Percentiles rank a stretch among this genome's conserved stretches.
phyloP scores from a whole-genome alignment of 1,140 invertebrate genomes.

The Coptotermes formosanus region DNA sequence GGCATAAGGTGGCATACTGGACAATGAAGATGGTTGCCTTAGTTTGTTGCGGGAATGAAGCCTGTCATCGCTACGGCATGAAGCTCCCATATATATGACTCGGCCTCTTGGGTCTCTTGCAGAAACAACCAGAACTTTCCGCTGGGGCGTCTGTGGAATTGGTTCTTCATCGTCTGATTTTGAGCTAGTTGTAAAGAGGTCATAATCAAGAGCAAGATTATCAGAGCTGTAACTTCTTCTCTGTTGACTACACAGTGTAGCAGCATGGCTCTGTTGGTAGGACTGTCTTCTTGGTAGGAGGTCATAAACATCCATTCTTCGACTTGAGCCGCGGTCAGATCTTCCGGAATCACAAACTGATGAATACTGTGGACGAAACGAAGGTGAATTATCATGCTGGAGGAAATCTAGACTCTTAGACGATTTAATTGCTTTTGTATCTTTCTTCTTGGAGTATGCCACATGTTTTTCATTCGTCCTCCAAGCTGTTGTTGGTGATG shows the following conservation, averaged over 20 bases:
- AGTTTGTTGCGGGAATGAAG: neutral
- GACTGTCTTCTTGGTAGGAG: neutral
- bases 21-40: neutral
- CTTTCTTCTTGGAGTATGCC: constrained; percentile 1
- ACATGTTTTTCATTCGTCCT: constrained; percentile 40
- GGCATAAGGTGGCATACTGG: neutral
- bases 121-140: constrained; percentile 54
- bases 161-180: neutral
- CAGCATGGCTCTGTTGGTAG: neutral
- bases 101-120: constrained; percentile 55
- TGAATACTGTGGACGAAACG: neutral
- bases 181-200: constrained; percentile 51
- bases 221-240: constrained; percentile 51
- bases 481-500: constrained; percentile 37
- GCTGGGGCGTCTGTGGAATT: neutral
- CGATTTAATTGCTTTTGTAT: constrained; percentile 38
- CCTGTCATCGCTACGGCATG: neutral
- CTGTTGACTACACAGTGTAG: constrained; percentile 30
- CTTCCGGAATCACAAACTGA: neutral
- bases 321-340: neutral
- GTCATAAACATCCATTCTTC: constrained; percentile 28
- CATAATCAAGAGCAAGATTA: constrained; percentile 70
- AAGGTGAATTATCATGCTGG: constrained; percentile 41
- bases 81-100: constrained; percentile 42
- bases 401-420: constrained; percentile 59